Base-by-base conservation (phyloP, 2,797 vertebrate species). In the Petrocephalus sullivani region DNA sequence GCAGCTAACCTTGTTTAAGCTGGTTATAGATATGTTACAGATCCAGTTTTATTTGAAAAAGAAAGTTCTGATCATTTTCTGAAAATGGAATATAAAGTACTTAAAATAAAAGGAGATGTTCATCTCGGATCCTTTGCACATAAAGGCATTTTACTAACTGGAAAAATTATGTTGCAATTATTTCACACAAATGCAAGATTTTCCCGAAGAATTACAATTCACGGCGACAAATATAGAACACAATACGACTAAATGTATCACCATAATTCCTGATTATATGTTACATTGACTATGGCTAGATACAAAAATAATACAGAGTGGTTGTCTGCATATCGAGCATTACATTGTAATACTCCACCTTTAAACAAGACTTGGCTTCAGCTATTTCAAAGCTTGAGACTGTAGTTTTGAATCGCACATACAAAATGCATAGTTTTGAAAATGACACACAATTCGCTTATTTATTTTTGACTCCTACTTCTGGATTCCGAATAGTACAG, bases 401-500 rank as follows among this genome's bases (percentile, higher is more conserved):
- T 46, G 28, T 86, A 56, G 23, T 67, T 84, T 88, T 56, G 9
- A 67, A 67, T 8, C 71, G 2, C 60, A 54, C 5, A 56, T 61
- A 67, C 46, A 19, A 12, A 33, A 71, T 53, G 61, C 23, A 56
- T 61, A 78, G 60, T 46, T 56, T 7, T 75, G 83, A 33, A 56
- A 57, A 57, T 46, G 28, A 46, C 84, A 51, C 28, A 16, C 7
- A 19, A 14, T 58, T 49, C 1, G 37, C 41, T 28, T 61, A 21
- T 64, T 64, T 64, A 28, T 64, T 87, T 64, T 67, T 85, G 46
- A 37, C 58, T 67, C 46, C 19, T 54, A 85, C 83, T 67, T 64
- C 23, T 19, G 12, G 71, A 75, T 33, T 71, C 49, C 19, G 57
- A 7, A 57, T 91, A 92, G 67, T 93, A 94, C 94, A 92, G 93